These are phyloP conservation scores for Sebastes itinus DNA, from an alignment of 2,797 vertebrate genomes.

Conservation along the genomic window DNA sequence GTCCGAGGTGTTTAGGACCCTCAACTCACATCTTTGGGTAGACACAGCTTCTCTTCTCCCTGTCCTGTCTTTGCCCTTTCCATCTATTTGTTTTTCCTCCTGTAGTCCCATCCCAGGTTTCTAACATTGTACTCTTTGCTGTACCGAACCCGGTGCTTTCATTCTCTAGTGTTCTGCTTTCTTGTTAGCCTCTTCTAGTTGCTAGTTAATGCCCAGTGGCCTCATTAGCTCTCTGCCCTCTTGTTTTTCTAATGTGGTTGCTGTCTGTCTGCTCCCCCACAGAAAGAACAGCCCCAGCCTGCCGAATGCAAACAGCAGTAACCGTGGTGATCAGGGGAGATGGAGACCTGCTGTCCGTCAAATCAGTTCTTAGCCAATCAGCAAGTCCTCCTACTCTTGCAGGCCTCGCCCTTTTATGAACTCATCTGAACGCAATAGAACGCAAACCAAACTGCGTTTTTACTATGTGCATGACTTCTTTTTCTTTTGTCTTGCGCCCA, in stretches of 20 bases:
- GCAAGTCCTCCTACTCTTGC: slow-evolving; percentile 68
- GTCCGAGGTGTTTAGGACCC: slow-evolving; percentile 11
- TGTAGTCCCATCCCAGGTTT: slow-evolving; percentile 47
- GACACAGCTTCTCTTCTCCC: neutral
- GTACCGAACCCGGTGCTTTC: slow-evolving; percentile 26
- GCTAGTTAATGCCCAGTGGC: slow-evolving; percentile 1
- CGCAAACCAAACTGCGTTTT: slow-evolving; percentile 81
- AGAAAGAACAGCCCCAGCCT: slow-evolving; percentile 93
- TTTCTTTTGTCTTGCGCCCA: slow-evolving; percentile 65
- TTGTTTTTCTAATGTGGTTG: neutral
- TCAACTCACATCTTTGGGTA: slow-evolving; percentile 33
- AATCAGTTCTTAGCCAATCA: slow-evolving; percentile 68
- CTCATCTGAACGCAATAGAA: slow-evolving; percentile 84
- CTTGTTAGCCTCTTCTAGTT: slow-evolving; percentile 16
- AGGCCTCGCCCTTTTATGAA: slow-evolving; percentile 81
- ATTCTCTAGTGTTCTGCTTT: slow-evolving; percentile 34
- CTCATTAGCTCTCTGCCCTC: neutral
- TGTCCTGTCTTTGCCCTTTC: slow-evolving; percentile 6
- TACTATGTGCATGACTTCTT: slow-evolving; percentile 88
- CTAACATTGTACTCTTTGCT: slow-evolving; percentile 46
- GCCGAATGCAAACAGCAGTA: slow-evolving; percentile 99
- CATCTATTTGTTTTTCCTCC: neutral
- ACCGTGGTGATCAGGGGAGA: slow-evolving; percentile 79
- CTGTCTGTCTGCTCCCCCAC: slow-evolving; percentile 37
- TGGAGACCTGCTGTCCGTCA: slow-evolving; percentile 64